Evolutionary conservation across 2,113 vertebrate species (phyloP).

Genomic region (Notarius quadriscutis): DNA sequence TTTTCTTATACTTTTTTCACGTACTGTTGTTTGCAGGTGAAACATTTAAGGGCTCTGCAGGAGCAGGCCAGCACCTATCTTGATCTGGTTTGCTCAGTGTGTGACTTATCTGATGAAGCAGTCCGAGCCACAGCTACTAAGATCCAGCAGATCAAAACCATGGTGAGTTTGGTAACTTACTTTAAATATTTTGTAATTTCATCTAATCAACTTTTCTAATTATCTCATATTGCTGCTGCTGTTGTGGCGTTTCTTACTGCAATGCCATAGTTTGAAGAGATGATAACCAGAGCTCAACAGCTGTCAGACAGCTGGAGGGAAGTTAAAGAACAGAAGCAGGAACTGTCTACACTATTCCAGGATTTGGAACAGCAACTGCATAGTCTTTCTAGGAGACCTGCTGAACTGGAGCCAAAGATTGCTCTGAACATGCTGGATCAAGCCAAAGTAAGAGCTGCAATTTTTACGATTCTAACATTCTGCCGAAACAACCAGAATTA

Average conservation of each 20-base stretch:
- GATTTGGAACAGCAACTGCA: constrained; percentile 90
- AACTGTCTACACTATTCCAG: constrained; percentile 86
- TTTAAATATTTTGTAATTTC: neutral
- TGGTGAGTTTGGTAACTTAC: constrained; percentile 70
- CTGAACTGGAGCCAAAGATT: constrained; percentile 89
- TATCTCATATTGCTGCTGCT: neutral
- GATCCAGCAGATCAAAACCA: constrained; percentile 90
- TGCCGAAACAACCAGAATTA: neutral
- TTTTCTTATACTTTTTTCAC: neutral
- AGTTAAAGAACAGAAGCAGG: constrained; percentile 84
- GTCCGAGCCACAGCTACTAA: constrained; percentile 83
- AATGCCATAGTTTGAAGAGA: constrained; percentile 82
- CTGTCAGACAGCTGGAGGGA: constrained; percentile 91
- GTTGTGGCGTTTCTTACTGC: neutral
- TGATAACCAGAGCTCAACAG: constrained; percentile 83
- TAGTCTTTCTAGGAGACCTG: constrained; percentile 84
- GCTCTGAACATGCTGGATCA: constrained; percentile 92
- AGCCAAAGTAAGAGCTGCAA: constrained; percentile 78
- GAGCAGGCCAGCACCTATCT: constrained; percentile 94
- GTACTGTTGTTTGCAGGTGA: constrained; percentile 74
- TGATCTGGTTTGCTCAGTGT: constrained; percentile 90
- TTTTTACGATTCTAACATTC: neutral
- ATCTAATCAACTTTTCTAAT: neutral
- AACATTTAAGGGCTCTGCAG: constrained; percentile 87
- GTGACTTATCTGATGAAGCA: constrained; percentile 83